Conservation (phyloP, 2,797 vertebrate species). For the Corythornis leucogaster region DNA sequence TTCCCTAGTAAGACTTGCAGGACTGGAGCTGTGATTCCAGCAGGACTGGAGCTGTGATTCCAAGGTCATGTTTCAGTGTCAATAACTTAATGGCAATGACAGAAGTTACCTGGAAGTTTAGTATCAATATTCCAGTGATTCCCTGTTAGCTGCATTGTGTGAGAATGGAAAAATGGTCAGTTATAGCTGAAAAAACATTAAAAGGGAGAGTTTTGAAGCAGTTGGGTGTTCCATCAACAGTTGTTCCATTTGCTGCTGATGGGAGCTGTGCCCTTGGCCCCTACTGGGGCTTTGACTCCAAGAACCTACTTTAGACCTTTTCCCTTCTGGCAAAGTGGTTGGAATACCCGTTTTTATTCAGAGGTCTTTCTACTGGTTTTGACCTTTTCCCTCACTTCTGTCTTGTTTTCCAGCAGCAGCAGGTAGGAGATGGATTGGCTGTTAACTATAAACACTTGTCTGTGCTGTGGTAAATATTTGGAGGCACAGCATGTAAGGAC, state of each 20-base stretch:
- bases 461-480: conserved; percentile 30
- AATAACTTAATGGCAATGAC: conserved; percentile 40
- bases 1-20: conserved; percentile 45
- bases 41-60: conserved; percentile 74
- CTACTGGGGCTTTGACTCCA: background rate
- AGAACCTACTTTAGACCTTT: background rate
- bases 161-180: background rate
- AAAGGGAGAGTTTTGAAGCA: background rate
- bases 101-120: conserved; percentile 42
- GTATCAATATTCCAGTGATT: background rate
- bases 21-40: conserved; percentile 75
- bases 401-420: conserved; percentile 20
- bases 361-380: conserved; percentile 2
- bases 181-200: background rate
- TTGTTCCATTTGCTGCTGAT: background rate
- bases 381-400: conserved; percentile 30
- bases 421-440: background rate
- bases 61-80: conserved; percentile 77
- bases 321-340: background rate
- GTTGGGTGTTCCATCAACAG: background rate
- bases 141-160: background rate
- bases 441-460: conserved; percentile 16
- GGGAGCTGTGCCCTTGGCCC: background rate
- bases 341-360: background rate
- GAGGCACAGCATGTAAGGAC: background rate